phyloP scores from a whole-genome alignment of 2,113 vertebrate genomes.

The Mirza zaza region DNA sequence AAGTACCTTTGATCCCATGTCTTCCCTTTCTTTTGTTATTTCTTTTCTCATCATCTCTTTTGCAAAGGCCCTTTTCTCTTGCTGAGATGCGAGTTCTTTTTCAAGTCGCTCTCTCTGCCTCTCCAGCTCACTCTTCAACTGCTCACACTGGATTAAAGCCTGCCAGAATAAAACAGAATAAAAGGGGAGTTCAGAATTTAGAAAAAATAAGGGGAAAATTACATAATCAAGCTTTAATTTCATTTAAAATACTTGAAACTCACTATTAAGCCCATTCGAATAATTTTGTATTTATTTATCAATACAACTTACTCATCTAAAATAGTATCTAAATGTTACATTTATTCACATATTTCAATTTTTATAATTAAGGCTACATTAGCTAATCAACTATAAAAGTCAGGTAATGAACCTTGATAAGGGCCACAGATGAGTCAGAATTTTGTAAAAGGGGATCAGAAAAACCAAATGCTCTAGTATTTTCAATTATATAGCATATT shows the following conservation, averaged over 20 bases:
- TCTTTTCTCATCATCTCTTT: slow-evolving; percentile 86
- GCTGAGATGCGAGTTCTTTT: slow-evolving; percentile 85
- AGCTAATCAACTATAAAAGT: not conserved
- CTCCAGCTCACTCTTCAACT: slow-evolving; percentile 89
- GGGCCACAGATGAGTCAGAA: not conserved
- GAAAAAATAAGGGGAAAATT: not conserved
- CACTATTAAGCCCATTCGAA: not conserved
- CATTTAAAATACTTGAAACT: not conserved
- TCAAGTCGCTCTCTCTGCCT: slow-evolving; percentile 88
- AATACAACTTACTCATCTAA: not conserved
- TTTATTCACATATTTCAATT: not conserved
- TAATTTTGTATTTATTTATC: not conserved
- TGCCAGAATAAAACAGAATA: slow-evolving; percentile 68
- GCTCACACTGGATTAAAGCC: slow-evolving; percentile 91
- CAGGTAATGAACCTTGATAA: not conserved
- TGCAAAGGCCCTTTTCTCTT: slow-evolving; percentile 86
- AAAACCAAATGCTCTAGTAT: not conserved
- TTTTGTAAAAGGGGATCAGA: not conserved
- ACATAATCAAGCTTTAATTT: not conserved
- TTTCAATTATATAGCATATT: not conserved
- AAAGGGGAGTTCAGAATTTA: not conserved
- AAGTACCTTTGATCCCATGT: slow-evolving; percentile 85
- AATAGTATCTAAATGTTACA: not conserved
- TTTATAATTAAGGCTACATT: not conserved
- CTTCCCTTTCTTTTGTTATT: slow-evolving; percentile 88